A percentile compares a stretch with the other conserved stretches of the same genome.
Evolutionary conservation across 2,113 vertebrate genomes (phyloP).

Genomic region (Chinchilla lanigera): DNA sequence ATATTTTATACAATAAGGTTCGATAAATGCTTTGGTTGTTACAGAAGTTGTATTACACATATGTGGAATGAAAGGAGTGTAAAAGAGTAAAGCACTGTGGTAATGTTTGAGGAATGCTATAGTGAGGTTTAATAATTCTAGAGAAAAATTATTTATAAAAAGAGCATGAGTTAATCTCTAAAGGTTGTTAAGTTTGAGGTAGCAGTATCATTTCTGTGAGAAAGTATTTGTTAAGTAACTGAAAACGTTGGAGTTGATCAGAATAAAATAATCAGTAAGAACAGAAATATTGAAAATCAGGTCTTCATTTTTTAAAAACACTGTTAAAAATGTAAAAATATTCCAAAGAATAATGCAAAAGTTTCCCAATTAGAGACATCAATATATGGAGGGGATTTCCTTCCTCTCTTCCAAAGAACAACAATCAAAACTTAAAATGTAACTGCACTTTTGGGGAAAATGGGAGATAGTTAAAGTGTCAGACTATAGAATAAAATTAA

Average conservation of each 20-base stretch:
- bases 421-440: neutral
- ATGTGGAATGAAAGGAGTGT: neutral
- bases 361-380: neutral
- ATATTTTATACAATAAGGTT: neutral
- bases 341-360: neutral
- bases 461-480: neutral
- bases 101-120: neutral
- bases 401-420: neutral
- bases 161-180: neutral
- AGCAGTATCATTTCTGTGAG: neutral
- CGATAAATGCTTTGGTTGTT: neutral
- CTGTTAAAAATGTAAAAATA: neutral
- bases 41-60: neutral
- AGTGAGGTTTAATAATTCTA: neutral
- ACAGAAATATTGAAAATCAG: neutral
- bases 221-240: neutral
- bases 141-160: neutral
- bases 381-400: neutral
- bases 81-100: neutral
- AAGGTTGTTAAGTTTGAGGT: neutral
- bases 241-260: neutral
- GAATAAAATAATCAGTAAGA: neutral
- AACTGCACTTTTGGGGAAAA: neutral
- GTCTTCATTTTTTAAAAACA: neutral
- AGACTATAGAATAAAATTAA: neutral